Evolutionary conservation across 2,797 vertebrate genomes (phyloP).

Genomic region (Lutjanus argentimaculatus): DNA sequence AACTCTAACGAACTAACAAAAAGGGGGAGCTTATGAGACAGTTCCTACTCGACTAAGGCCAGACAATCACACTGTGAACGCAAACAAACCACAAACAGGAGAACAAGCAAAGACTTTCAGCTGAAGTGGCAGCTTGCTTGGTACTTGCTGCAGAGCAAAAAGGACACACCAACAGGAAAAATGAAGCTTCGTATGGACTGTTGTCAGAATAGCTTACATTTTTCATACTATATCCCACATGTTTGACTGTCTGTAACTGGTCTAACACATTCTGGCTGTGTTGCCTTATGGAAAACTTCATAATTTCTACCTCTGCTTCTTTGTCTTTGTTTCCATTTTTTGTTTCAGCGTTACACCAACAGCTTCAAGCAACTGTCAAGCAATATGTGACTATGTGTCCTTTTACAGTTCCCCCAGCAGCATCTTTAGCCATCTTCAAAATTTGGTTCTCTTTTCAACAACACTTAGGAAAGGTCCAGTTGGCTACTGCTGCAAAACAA

Average conservation of each 20-base stretch:
- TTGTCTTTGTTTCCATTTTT: conserved; percentile 34
- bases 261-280: conserved; percentile 26
- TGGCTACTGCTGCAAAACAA: background rate
- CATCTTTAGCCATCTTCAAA: too few species aligned
- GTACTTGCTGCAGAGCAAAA: conserved; percentile 6
- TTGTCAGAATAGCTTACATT: conserved; percentile 16
- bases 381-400: too few species aligned
- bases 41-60: conserved; percentile 6
- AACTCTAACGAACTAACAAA: conserved; percentile 23
- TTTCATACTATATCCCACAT: conserved; percentile 8
- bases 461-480: too few species aligned
- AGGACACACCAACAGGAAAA: conserved; percentile 5
- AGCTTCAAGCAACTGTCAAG: conserved; percentile 4
- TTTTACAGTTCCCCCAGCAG: too few species aligned
- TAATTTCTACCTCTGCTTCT: conserved; percentile 57
- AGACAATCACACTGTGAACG: conserved; percentile 44
- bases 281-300: conserved; percentile 25
- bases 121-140: background rate
- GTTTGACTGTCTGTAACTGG: conserved; percentile 13
- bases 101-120: background rate
- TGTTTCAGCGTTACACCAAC: background rate
- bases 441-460: too few species aligned
- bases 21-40: conserved; percentile 14
- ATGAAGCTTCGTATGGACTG: conserved; percentile 1
- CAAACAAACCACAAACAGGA: background rate